Evolutionary conservation across 1,140 invertebrate species (phyloP).

Genomic region (Metopolophium dirhodum): DNA sequence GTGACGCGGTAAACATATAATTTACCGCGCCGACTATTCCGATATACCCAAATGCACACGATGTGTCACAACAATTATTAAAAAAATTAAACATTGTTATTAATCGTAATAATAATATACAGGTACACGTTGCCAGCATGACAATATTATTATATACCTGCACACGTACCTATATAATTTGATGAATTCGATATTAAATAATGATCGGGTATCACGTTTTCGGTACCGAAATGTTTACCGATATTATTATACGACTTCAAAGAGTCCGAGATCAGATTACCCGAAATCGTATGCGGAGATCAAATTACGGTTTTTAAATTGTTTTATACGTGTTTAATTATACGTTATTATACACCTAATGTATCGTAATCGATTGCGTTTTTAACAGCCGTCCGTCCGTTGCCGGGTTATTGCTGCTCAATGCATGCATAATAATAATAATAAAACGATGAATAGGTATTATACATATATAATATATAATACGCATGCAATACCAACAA

Average conservation of each 20-base stretch:
- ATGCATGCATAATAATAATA: neutral
- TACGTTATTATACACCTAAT: neutral
- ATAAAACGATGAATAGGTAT: neutral
- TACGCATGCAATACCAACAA: neutral
- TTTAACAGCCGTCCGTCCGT: neutral
- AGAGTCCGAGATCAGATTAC: neutral
- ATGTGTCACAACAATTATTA: neutral
- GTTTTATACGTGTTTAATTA: conserved; percentile 10
- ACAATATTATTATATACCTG: neutral
- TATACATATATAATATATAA: no score
- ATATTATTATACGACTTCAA: conserved; percentile 20
- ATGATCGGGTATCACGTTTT: conserved; percentile 4
- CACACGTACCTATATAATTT: neutral
- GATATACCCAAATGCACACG: no score
- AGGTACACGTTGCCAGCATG: neutral
- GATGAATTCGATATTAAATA: neutral
- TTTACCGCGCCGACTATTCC: neutral
- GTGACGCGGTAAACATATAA: neutral
- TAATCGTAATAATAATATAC: neutral
- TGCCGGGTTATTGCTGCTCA: neutral
- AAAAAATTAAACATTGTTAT: neutral
- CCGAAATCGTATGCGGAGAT: neutral
- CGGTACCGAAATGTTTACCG: neutral
- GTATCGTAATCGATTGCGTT: neutral
- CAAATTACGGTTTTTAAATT: neutral